A percentile compares a stretch with the other conserved stretches of the same genome.
Evolutionary conservation across 2,888 invertebrate species (phyloP).

Genomic region (Mimachlamys varia): DNA sequence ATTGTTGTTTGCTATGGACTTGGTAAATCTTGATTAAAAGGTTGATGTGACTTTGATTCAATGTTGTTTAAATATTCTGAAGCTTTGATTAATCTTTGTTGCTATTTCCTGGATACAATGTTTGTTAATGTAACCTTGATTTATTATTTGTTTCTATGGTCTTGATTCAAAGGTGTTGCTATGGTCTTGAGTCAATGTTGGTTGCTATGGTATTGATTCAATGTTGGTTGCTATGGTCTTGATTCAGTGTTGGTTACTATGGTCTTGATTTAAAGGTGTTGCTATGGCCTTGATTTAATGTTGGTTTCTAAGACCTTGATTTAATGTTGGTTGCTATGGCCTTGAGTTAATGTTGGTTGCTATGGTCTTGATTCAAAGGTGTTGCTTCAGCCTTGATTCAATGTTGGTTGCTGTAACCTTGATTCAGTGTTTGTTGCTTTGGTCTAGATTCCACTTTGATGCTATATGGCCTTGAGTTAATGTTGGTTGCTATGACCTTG

Average conservation of each 20-base stretch:
- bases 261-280: neutral
- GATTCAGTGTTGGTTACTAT: neutral
- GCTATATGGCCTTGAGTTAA: too few species aligned
- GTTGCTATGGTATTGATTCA: too few species aligned
- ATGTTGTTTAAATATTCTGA: too few species aligned
- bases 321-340: neutral
- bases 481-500: too few species aligned
- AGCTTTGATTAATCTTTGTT: neutral
- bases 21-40: too few species aligned
- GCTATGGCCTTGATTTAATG: neutral
- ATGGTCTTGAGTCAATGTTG: too few species aligned
- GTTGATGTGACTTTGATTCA: too few species aligned
- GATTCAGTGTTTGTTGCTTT: too few species aligned
- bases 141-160: neutral
- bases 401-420: neutral
- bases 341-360: neutral
- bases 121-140: neutral
- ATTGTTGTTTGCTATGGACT: too few species aligned
- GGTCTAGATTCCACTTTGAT: too few species aligned
- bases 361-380: neutral
- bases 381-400: neutral
- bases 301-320: neutral
- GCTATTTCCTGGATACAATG: neutral
- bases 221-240: neutral
- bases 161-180: too few species aligned